Evolutionary conservation across 2,797 vertebrate species (phyloP).

Genomic region (Scolopax rusticola): DNA sequence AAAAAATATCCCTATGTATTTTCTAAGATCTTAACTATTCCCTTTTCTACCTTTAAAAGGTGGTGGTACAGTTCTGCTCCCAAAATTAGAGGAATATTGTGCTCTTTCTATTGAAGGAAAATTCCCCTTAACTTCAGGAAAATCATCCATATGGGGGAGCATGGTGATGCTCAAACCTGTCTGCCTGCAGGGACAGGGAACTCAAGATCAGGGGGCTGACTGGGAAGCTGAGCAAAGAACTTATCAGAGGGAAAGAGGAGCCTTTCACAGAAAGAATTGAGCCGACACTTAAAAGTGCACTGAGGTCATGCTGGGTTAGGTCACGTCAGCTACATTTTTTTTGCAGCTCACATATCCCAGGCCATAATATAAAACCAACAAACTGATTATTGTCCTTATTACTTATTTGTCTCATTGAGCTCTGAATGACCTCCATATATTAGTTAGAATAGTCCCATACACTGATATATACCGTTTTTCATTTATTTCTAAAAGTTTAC

Average conservation of each 20-base stretch:
- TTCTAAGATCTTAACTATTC: neutral
- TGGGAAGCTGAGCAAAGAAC: neutral
- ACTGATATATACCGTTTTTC: neutral
- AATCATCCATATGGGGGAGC: neutral
- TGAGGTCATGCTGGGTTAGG: neutral
- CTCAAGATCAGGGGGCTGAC: neutral
- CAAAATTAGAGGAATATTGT: neutral
- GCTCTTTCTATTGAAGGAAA: neutral
- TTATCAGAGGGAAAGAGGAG: neutral
- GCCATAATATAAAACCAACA: neutral
- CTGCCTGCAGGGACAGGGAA: neutral
- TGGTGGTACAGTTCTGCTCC: neutral
- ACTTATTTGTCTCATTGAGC: neutral
- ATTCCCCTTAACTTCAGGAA: neutral
- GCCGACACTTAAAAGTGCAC: neutral
- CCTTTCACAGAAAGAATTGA: neutral
- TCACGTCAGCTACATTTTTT: neutral
- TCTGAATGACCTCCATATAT: neutral
- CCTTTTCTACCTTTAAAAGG: neutral
- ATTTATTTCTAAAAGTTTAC: neutral
- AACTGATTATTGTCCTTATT: neutral
- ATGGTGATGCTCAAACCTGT: neutral
- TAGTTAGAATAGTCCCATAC: neutral
- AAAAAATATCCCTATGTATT: neutral
- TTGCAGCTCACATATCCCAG: neutral